Conservation (phyloP, 1,140 invertebrate species). For the Drosophila persimilis region DNA sequence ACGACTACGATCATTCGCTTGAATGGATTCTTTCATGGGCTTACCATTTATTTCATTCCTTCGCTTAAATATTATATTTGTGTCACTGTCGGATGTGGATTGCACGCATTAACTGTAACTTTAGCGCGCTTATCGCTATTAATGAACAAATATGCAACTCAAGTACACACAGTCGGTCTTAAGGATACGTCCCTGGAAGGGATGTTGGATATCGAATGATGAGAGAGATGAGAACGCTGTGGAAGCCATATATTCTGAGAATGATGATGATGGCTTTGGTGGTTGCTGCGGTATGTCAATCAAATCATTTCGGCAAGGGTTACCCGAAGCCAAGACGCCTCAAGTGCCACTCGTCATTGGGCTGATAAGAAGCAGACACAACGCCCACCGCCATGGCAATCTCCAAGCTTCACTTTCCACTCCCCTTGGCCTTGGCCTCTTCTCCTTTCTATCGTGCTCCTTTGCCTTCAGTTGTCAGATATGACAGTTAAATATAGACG, state of each 20-base stretch:
- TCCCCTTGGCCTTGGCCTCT: not conserved
- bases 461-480: constrained; percentile 52
- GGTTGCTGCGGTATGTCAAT: constrained; percentile 70
- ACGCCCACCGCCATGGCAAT: constrained; percentile 18
- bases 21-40: too few relatives aligned
- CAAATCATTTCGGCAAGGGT: constrained; percentile 58
- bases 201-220: too few relatives aligned
- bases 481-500: constrained; percentile 80
- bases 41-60: too few relatives aligned
- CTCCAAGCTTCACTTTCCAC: not conserved
- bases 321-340: constrained; percentile 54
- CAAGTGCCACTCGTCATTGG: constrained; percentile 56
- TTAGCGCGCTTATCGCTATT: constrained; percentile 76
- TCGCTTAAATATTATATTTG: not conserved
- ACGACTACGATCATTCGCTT: too few relatives aligned
- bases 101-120: constrained; percentile 68
- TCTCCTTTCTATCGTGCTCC: not conserved
- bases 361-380: constrained; percentile 66
- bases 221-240: constrained; percentile 9
- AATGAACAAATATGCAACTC: constrained; percentile 75
- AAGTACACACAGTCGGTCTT: constrained; percentile 41
- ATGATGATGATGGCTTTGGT: constrained; percentile 38
- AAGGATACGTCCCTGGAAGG: too few relatives aligned
- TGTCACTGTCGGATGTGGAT: not conserved
- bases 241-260: constrained; percentile 8